These are phyloP conservation scores for Holcopasites calliopsidis DNA, from an alignment of 1,140 invertebrate genomes.

Conservation along the genomic window DNA sequence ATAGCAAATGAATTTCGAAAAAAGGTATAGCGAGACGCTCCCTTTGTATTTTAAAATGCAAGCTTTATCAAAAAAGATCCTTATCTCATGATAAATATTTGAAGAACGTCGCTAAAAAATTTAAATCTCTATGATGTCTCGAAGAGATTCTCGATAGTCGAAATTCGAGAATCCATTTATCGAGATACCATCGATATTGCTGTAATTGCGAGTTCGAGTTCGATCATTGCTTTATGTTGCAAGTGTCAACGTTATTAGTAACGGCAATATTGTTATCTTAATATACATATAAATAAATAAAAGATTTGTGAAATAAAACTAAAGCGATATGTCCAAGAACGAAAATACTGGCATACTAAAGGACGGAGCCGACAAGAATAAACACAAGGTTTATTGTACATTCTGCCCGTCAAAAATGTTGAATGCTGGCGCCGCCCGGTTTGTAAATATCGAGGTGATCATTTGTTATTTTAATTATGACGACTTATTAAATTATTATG, in stretches of 20 bases:
- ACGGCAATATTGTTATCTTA: background rate
- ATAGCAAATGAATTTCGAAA: slow-evolving; percentile 64
- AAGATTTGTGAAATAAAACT: background rate
- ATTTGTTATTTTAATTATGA: slow-evolving; percentile 23
- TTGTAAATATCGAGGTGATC: slow-evolving; percentile 81
- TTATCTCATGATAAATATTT: too few species aligned
- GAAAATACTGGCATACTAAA: slow-evolving; percentile 57
- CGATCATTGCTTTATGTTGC: background rate
- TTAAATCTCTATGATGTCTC: background rate
- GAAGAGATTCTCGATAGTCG: slow-evolving; percentile 11
- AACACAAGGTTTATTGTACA: slow-evolving; percentile 83
- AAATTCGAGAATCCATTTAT: background rate
- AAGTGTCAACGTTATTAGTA: slow-evolving; percentile 19
- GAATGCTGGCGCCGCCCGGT: slow-evolving; percentile 82
- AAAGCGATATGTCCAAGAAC: slow-evolving; percentile 41
- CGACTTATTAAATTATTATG: background rate
- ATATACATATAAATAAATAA: background rate
- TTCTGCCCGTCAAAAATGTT: slow-evolving; percentile 88
- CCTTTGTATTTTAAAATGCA: background rate
- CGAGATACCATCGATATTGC: background rate
- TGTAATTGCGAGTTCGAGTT: too few species aligned
- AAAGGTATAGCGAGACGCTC: background rate
- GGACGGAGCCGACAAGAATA: slow-evolving; percentile 85
- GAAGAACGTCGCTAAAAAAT: background rate
- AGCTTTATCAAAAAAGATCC: too few species aligned